phyloP scores from a whole-genome alignment of 2,888 invertebrate species.

The Melipona beecheii region DNA sequence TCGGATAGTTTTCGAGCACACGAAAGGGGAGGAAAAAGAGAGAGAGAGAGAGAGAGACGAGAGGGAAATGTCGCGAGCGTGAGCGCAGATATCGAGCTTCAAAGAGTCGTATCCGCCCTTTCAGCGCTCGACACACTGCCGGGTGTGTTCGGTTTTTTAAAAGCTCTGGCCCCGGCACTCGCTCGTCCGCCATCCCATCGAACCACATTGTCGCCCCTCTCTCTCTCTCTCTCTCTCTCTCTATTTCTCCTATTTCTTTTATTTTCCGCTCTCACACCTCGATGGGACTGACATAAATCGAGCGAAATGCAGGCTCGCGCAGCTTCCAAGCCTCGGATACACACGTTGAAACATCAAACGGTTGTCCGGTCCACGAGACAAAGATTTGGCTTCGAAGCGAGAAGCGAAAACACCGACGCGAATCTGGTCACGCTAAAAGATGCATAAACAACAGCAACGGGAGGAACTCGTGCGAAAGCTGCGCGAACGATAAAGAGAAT shows the following conservation, averaged over 20 bases:
- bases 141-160: constrained; percentile 68
- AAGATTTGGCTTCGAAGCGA: constrained; percentile 30
- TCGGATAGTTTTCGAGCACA: constrained; percentile 26
- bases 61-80: constrained; percentile 32
- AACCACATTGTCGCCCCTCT: not conserved
- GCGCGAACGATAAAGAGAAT: constrained; percentile 13
- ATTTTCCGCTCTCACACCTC: too few relatives aligned
- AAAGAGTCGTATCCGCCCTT: constrained; percentile 61
- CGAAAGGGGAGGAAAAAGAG: not conserved
- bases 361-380: constrained; percentile 38
- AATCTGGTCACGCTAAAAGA: constrained; percentile 44
- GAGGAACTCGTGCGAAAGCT: constrained; percentile 18
- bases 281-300: constrained; percentile 40
- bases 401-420: not conserved
- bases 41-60: not conserved
- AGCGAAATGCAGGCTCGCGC: constrained; percentile 23
- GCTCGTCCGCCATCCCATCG: constrained; percentile 10
- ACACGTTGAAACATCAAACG: constrained; percentile 69
- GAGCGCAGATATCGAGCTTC: constrained; percentile 61
- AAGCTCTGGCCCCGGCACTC: constrained; percentile 52
- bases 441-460: constrained; percentile 51
- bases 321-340: constrained; percentile 54
- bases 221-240: not conserved
- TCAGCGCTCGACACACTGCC: constrained; percentile 57
- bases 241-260: not conserved